Evolutionary conservation across 2,888 invertebrate species (phyloP).

Genomic region (Andrena praecox): DNA sequence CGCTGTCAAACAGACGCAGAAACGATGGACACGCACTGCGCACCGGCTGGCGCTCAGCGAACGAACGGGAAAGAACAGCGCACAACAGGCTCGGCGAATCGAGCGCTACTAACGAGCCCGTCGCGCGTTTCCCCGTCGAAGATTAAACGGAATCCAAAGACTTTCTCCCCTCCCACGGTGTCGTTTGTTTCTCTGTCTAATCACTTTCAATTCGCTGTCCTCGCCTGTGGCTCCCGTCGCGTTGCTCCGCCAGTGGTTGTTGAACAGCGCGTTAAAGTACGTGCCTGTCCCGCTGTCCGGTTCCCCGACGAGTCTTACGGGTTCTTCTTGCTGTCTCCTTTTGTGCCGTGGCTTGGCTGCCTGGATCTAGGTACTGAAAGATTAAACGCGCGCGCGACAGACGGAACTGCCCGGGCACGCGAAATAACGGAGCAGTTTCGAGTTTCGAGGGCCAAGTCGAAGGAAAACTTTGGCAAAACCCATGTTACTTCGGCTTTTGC

Average conservation of each 20-base stretch:
- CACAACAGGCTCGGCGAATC: constrained; percentile 3
- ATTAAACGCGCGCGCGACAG: constrained; percentile 17
- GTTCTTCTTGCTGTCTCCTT: constrained; percentile 2
- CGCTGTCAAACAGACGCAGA: background rate
- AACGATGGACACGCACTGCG: background rate
- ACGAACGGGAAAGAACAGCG: background rate
- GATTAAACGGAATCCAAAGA: constrained; percentile 56
- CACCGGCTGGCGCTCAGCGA: background rate
- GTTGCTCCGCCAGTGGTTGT: constrained; percentile 13
- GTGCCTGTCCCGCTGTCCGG: constrained; percentile 28
- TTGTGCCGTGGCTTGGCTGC: background rate
- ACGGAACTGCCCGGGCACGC: background rate
- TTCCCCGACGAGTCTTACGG: constrained; percentile 25
- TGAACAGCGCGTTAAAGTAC: background rate
- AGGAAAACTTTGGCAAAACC: too few relatives aligned
- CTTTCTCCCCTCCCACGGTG: constrained; percentile 37
- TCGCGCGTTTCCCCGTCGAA: constrained; percentile 31
- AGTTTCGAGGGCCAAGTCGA: too few relatives aligned
- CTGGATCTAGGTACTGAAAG: constrained; percentile 19
- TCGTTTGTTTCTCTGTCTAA: constrained; percentile 16
- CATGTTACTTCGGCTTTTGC: too few relatives aligned
- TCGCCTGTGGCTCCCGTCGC: constrained; percentile 7
- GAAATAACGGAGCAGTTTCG: too few relatives aligned
- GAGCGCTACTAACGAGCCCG: constrained; percentile 34
- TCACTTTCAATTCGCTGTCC: constrained; percentile 46